These are phyloP conservation scores for Dicyrtomina minuta DNA, from an alignment of 2,888 invertebrate species.

Conservation along the genomic window DNA sequence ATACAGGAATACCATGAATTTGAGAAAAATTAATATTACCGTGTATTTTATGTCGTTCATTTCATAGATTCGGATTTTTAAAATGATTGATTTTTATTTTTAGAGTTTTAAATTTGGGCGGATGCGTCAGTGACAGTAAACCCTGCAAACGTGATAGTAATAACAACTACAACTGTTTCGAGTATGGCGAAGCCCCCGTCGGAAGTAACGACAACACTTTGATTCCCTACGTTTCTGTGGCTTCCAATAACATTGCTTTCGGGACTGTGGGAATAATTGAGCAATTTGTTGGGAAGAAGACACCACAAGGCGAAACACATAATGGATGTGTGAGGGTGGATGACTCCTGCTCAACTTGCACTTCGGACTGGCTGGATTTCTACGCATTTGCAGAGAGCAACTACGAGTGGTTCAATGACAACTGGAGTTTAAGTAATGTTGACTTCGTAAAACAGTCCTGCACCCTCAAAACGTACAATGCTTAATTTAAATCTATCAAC, in stretches of 20 bases:
- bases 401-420: neutral
- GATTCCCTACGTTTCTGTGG: slow-evolving; percentile 18
- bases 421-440: slow-evolving; percentile 9
- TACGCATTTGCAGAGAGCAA: neutral
- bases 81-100: neutral
- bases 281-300: slow-evolving; percentile 1
- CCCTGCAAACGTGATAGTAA: slow-evolving; percentile 8
- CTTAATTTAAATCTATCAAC: too few species aligned
- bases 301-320: slow-evolving; percentile 13
- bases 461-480: too few species aligned
- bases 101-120: slow-evolving; percentile 18
- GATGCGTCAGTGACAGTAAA: slow-evolving; percentile 13
- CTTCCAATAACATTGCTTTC: slow-evolving; percentile 2
- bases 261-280: slow-evolving; percentile 17
- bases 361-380: slow-evolving; percentile 10
- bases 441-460: neutral
- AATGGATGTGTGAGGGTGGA: slow-evolving; percentile 23
- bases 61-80: too few species aligned
- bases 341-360: slow-evolving; percentile 20
- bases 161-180: slow-evolving; percentile 20
- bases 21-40: neutral
- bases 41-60: neutral
- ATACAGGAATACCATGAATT: neutral
- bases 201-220: slow-evolving; percentile 21
- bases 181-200: neutral